These are phyloP conservation scores for Tokudaia muenninki DNA, from an alignment of 2,797 vertebrate genomes.

Conservation along the genomic window DNA sequence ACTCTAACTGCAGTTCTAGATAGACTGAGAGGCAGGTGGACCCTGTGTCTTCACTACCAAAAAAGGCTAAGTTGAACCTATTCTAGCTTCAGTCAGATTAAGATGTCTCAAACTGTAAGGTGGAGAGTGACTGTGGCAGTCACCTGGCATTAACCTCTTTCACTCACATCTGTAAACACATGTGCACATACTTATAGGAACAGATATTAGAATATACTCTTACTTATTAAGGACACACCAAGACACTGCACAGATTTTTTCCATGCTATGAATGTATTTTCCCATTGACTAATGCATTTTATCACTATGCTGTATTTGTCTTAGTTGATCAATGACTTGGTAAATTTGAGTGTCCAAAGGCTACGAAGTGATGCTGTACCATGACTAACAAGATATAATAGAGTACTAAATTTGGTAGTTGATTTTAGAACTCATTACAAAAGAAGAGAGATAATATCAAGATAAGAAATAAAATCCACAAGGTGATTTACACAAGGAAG, in stretches of 20 bases:
- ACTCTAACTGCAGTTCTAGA: neutral
- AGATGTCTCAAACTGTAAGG: neutral
- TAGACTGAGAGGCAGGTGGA: neutral
- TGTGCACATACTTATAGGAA: neutral
- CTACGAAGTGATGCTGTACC: neutral
- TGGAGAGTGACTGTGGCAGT: neutral
- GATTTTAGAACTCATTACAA: neutral
- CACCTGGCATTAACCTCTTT: neutral
- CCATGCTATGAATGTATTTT: neutral
- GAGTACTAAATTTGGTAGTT: neutral
- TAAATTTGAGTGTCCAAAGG: neutral
- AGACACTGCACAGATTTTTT: neutral
- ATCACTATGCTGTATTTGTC: neutral
- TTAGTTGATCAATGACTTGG: neutral
- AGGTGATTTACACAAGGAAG: neutral
- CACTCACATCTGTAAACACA: neutral
- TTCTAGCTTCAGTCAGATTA: neutral
- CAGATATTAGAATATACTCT: neutral
- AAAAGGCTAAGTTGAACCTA: neutral
- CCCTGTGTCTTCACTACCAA: fast-evolving
- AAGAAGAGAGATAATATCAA: neutral
- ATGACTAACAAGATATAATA: neutral
- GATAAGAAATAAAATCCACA: neutral
- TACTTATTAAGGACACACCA: neutral
- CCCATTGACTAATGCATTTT: neutral